Evolutionary conservation across 1,140 invertebrate species (phyloP).

Genomic region (Drosophila serrata): DNA sequence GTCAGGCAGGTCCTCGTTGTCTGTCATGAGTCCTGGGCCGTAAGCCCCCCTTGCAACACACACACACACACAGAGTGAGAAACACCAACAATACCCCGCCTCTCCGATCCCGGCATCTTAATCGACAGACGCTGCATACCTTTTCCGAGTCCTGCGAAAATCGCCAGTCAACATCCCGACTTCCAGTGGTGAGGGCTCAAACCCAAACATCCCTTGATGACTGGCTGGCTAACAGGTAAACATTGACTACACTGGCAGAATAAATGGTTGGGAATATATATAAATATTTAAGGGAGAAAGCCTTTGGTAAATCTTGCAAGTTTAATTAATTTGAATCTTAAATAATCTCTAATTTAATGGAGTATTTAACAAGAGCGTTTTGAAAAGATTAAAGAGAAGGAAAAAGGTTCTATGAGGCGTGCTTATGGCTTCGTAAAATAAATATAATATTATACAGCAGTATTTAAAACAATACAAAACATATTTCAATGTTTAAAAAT

Average conservation of each 20-base stretch:
- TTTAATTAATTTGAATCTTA: not conserved
- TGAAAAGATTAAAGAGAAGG: not conserved
- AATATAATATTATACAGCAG: not conserved
- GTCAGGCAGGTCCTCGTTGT: constrained; percentile 34
- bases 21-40: constrained; percentile 54
- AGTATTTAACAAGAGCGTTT: not conserved
- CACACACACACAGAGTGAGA: constrained; percentile 12
- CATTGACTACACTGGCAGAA: constrained; percentile 51
- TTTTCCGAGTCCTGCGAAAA: constrained; percentile 64
- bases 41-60: constrained; percentile 45
- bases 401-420: not conserved
- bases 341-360: not conserved
- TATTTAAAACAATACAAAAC: not conserved
- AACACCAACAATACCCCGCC: constrained; percentile 3
- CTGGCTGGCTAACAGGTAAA: constrained; percentile 62
- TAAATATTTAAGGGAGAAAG: not conserved
- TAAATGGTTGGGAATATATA: not conserved
- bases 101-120: constrained; percentile 67
- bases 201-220: constrained; percentile 51
- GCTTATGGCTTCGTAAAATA: not conserved
- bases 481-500: not conserved
- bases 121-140: constrained; percentile 77
- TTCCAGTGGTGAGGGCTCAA: constrained; percentile 15
- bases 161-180: constrained; percentile 50
- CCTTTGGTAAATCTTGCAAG: not conserved